Evolutionary conservation across 2,888 invertebrate genomes (phyloP).

Genomic region (Tetheella fluctuosa): DNA sequence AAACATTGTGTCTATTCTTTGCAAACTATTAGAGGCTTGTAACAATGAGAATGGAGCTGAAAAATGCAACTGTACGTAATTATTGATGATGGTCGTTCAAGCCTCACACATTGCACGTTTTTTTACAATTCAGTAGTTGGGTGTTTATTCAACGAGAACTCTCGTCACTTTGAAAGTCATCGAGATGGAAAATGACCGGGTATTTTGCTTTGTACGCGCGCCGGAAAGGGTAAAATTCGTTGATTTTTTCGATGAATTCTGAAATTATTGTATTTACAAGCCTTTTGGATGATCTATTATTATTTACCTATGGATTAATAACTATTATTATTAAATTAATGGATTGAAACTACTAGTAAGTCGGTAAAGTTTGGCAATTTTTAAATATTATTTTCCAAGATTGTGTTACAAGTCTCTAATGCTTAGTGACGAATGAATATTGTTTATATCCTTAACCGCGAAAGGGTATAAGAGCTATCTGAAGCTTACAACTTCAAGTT

Average conservation of each 20-base stretch:
- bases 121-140: conserved; percentile 12
- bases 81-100: conserved; percentile 11
- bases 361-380: too few species aligned
- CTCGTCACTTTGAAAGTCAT: conserved; percentile 26
- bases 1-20: conserved; percentile 9
- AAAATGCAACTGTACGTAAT: conserved; percentile 12
- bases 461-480: too few species aligned
- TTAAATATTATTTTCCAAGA: too few species aligned
- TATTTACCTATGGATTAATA: background rate
- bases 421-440: too few species aligned
- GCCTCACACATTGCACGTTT: conserved; percentile 32
- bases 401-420: too few species aligned
- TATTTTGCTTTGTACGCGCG: conserved; percentile 18
- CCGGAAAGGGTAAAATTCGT: conserved; percentile 4
- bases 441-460: too few species aligned
- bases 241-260: background rate
- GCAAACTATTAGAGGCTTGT: background rate
- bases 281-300: background rate
- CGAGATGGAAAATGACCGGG: conserved; percentile 28
- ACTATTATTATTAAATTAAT: background rate
- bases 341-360: too few species aligned
- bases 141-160: conserved; percentile 14
- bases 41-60: conserved; percentile 2
- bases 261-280: background rate
- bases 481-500: too few species aligned